Evolutionary conservation across 2,888 invertebrate species (phyloP), one percentile per base, ranked within the genome.

Genomic region (Thelaira solivaga): DNA sequence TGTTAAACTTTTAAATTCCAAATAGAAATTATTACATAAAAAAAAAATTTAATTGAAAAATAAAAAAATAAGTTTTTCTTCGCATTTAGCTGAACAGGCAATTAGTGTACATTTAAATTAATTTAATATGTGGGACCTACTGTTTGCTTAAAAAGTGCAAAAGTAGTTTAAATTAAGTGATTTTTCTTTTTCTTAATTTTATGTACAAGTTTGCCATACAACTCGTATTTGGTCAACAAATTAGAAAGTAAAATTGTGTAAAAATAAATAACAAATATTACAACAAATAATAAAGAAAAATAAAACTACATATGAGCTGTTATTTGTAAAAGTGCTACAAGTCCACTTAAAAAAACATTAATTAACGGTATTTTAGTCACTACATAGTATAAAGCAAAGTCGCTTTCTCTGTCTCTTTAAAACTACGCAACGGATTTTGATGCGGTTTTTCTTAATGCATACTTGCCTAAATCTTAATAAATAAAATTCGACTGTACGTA

Each of bases 161-260:
- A 76, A 67, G 41, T 49, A 47, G 26, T 55, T 51, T 45, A 49
- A 34, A 53, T 11, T 26, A 11, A 43, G 39, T 41, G 22, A 10
- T 18, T 57, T 62, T n/a, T n/a, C 41, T 73, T 49, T 31, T 47
- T 29, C 55, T 65, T 36, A 64, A 61, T 34, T 71, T 80, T 78
- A 73, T 82, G n/a, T 36, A 53, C 6, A 51, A 36, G 24, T 18
- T 18, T 26, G 51, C 47, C n/a, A n/a, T n/a, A n/a, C n/a, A n/a
- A n/a, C 11, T 34, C 13, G 49, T 45, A 69, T 77, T 77, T 77
- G 77, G 73, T 45, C 64, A 73, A 53, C 76, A 81, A 82, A 82
- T 83, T 82, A 83, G 83, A 84, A 84, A 84, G 83, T 83, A 83
- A 83, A 82, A 80, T 77, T 77, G 24, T 55, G 49, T n/a, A 24